These are phyloP conservation scores for Heliocidaris tuberculata DNA, from an alignment of 35 echinoderm and acorn worm genomes.

Conservation along the genomic window DNA sequence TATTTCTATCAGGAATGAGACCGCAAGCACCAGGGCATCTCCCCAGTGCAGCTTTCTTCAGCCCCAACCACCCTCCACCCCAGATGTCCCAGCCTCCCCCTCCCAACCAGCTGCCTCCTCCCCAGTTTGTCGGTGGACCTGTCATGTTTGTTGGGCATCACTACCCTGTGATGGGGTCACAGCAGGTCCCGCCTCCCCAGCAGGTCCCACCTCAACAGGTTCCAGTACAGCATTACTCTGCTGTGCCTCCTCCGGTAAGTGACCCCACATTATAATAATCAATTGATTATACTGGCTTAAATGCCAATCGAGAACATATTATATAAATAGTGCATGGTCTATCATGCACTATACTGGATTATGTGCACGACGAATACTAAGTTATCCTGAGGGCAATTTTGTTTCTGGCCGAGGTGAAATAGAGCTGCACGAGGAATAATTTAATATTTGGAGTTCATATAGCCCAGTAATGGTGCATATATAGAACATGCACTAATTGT, in stretches of 20 bases:
- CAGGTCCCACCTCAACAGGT: not conserved
- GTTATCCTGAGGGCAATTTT: too few species aligned
- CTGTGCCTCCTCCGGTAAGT: slow-evolving; percentile 18
- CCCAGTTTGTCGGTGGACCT: slow-evolving; percentile 34
- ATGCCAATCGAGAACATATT: too few species aligned
- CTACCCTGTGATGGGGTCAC: slow-evolving; percentile 20
- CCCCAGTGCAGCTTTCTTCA: slow-evolving; percentile 20
- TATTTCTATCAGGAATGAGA: not conserved
- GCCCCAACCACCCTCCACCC: slow-evolving; percentile 33
- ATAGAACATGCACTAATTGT: too few species aligned
- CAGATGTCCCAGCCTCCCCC: slow-evolving; percentile 8
- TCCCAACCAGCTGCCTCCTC: slow-evolving; percentile 29
- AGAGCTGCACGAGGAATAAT: too few species aligned
- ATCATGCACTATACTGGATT: too few species aligned
- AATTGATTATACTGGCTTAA: too few species aligned
- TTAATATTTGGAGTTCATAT: too few species aligned
- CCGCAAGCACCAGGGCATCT: not conserved
- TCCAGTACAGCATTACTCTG: not conserved
- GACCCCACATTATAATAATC: not conserved
- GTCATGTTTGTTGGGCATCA: slow-evolving; percentile 45
- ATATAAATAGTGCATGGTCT: too few species aligned
- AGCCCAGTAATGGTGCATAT: too few species aligned
- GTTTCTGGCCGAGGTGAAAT: too few species aligned
- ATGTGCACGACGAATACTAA: too few species aligned
- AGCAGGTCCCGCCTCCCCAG: not conserved